A percentile compares a stretch with the other conserved stretches of the same genome.
phyloP scores from a whole-genome alignment of 2,888 invertebrate genomes.

The Resseliella maxima region DNA sequence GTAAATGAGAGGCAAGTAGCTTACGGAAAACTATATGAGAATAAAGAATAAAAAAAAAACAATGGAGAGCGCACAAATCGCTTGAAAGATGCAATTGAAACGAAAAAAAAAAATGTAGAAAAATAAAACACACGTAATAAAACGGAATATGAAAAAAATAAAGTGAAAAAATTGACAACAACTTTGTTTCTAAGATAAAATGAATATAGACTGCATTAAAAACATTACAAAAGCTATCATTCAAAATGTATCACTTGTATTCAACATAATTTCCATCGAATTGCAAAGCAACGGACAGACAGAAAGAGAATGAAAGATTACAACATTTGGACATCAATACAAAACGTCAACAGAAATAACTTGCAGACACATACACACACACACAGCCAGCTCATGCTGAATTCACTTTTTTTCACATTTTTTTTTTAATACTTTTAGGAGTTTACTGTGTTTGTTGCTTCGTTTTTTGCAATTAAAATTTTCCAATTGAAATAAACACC shows the following conservation, averaged over 20 bases:
- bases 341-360: not conserved
- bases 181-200: not conserved
- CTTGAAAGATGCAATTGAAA: constrained; percentile 19
- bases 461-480: not conserved
- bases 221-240: not conserved
- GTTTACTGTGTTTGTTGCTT: not conserved
- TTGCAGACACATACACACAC: not conserved
- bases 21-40: not conserved
- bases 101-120: not conserved
- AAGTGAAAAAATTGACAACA: not conserved
- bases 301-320: not conserved
- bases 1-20: constrained; percentile 6
- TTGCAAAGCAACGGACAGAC: too few relatives aligned
- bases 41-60: not conserved
- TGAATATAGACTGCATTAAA: not conserved
- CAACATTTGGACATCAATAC: not conserved
- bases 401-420: not conserved
- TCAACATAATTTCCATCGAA: too few relatives aligned
- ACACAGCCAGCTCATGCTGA: not conserved
- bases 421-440: not conserved
- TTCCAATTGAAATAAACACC: not conserved
- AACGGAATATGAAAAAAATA: too few relatives aligned
- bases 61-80: not conserved
- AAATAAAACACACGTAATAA: not conserved
- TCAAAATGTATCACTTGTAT: too few relatives aligned